Evolutionary conservation across 2,888 invertebrate genomes (phyloP), one percentile per base, ranked within the genome.

Genomic region (Urechis unicinctus): DNA sequence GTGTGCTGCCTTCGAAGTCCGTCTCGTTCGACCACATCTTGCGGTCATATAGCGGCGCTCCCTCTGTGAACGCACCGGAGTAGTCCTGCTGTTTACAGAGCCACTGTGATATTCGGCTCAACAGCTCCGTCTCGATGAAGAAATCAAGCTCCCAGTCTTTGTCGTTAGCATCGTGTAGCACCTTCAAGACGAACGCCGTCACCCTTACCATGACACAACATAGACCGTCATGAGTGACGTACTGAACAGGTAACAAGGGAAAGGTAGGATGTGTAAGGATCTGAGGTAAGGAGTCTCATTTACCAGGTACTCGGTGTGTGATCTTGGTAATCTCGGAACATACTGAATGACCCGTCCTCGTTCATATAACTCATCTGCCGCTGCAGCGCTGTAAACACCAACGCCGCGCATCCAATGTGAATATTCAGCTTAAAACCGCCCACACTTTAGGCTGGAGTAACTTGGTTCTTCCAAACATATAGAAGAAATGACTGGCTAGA

Each of bases 131-230:
- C 76, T 95, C 94, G 63, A 96, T 91, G 79, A 91, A 96, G 54
- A 96, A 86, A 43, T 56, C 55, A 71, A 87, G 91, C 77, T 93
- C 91, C 95, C 95, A 96, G 75, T 96, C 95, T 70, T 93, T 92
- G 78, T 93, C 93, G 41, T 89, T 62, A 2, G 94, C 94, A 72
- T 92, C 91, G 75, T 92, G 88, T 75, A 96, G 87, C 49, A 90
- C 84, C 62, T 90, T 84, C 0, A 89, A 88, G 71, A 89, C 89
- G 78, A 91, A 94, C 0, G 95, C 89, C 0, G 96, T 95, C 61
- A 95, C 78, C 94, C 94, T 78, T 36, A 55, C 13, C 52, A 41
- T 21, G 17, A 24, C 36, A 13, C 25, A 45, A 25, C 45, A 21
- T 24, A n/a, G 2, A 2, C 2, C 17, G 3, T 24, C 26, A 45